These are phyloP conservation scores for Agapornis canus DNA, from an alignment of 2,797 vertebrate genomes.

Conservation along the genomic window DNA sequence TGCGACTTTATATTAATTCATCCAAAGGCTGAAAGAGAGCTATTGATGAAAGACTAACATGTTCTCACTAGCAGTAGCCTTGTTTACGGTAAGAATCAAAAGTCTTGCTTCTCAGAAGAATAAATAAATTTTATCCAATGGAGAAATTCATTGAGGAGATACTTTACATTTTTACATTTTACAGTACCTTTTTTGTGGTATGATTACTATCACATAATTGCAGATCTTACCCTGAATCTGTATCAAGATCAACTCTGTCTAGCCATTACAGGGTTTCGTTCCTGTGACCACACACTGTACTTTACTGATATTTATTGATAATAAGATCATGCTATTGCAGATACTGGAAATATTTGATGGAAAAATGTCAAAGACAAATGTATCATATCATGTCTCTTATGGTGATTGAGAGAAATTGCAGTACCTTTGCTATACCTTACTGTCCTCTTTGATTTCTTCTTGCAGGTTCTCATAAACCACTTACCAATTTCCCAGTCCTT, in stretches of 20 bases:
- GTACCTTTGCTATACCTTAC: neutral
- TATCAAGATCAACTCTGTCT: neutral
- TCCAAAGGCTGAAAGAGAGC: neutral
- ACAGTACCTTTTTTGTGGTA: neutral
- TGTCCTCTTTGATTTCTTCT: neutral
- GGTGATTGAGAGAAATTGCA: neutral
- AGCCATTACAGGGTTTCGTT: neutral
- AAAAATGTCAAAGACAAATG: neutral
- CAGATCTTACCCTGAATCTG: neutral
- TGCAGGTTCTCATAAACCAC: conserved; percentile 4
- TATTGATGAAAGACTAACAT: neutral
- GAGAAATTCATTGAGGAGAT: neutral
- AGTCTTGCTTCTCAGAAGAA: neutral
- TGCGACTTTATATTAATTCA: neutral
- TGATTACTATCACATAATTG: neutral
- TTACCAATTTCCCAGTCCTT: conserved; percentile 13
- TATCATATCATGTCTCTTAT: neutral
- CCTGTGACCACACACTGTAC: neutral
- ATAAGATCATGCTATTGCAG: neutral
- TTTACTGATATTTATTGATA: conserved; percentile 18
- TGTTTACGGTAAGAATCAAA: conserved; percentile 3
- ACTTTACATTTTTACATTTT: neutral
- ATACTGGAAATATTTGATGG: conserved; percentile 6
- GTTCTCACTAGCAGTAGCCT: neutral
- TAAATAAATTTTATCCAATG: neutral